Evolutionary conservation across 1,140 invertebrate genomes (phyloP), one percentile per base, ranked within the genome.

Genomic region (Drosophila lowei): DNA sequence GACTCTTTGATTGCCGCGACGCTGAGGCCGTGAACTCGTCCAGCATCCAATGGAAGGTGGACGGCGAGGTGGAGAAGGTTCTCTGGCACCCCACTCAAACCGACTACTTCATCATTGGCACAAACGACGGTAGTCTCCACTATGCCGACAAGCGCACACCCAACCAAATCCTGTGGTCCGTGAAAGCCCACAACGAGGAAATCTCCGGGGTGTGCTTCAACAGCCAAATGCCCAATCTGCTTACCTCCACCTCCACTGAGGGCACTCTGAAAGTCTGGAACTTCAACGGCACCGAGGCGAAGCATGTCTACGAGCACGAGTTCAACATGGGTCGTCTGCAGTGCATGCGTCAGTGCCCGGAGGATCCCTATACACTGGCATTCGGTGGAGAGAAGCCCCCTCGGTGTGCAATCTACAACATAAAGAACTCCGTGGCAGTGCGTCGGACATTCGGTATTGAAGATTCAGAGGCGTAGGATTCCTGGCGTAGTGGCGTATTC

Each of bases 51-150:
- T 98, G 97, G 97, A 59, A 92, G 50, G 90, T 96, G 8, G 92
- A 92, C 28, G 95, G 95, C 16, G 98, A 99, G 93, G 95, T 98
- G 30, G 98, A 99, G 92, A 94, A 94, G 73, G 94, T 98, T n/a
- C 64, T 94, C 0, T 99, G 98, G 98, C 95, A 98, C 89, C 89
- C 72, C 6, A 73, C 64, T 1, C 72, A 90, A 57, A 79, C 57
- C 8, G 80, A 91, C 64, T 79, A 80, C 75, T 92, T 92, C 16
- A 91, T 97, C 94, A 93, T 95, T 76, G 95, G 95, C 56, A 97
- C 96, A 15, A 96, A 96, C 89, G 93, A 93, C 71, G 97, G 98
- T 2, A 94, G 93, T 72, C 92, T 99, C 41, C 94, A 96, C 65
- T 96, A 95, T 83, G 94, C 97, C 59, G 97, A 98, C 92, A 94